A percentile compares a stretch with the other conserved stretches of the same genome.
Evolutionary conservation across 37 sponge, comb jelly and placozoan species (phyloP).

Genomic region (Chondrilla cf. caribensis): DNA sequence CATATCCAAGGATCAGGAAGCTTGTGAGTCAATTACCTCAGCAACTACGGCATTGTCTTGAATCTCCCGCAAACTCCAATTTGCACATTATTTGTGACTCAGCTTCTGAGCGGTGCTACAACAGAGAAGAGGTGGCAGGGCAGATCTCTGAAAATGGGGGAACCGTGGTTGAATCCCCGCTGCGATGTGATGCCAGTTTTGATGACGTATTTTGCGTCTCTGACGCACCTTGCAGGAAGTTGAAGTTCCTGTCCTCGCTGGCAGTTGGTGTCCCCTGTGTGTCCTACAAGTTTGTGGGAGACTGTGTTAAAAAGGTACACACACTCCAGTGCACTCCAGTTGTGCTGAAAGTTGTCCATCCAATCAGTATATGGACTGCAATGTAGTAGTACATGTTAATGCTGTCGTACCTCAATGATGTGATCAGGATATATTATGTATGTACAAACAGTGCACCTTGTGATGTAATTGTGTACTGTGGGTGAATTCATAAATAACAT

Average conservation of each 20-base stretch:
- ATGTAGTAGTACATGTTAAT: no score
- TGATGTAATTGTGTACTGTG: no score
- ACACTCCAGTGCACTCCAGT: background rate
- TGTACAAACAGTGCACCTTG: no score
- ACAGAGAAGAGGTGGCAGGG: background rate
- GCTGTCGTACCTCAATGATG: no score
- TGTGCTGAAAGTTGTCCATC: no score
- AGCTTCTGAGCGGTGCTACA: background rate
- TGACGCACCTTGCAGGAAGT: conserved; percentile 44
- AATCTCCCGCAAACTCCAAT: no score
- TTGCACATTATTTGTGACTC: no score
- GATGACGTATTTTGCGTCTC: conserved; percentile 29
- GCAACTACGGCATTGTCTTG: no score
- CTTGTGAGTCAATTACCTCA: background rate
- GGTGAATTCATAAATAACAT: no score
- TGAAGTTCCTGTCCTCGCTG: conserved; percentile 55
- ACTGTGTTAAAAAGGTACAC: conserved; percentile 50
- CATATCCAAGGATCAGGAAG: background rate
- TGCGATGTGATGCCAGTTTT: background rate
- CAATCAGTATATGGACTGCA: no score
- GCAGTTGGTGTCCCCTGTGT: conserved; percentile 65
- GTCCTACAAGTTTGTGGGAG: conserved; percentile 40
- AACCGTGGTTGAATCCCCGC: background rate
- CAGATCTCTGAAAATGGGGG: background rate
- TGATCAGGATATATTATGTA: no score